Conservation (phyloP, 2,113 vertebrate species). For the Pelmatolapia mariae region DNA sequence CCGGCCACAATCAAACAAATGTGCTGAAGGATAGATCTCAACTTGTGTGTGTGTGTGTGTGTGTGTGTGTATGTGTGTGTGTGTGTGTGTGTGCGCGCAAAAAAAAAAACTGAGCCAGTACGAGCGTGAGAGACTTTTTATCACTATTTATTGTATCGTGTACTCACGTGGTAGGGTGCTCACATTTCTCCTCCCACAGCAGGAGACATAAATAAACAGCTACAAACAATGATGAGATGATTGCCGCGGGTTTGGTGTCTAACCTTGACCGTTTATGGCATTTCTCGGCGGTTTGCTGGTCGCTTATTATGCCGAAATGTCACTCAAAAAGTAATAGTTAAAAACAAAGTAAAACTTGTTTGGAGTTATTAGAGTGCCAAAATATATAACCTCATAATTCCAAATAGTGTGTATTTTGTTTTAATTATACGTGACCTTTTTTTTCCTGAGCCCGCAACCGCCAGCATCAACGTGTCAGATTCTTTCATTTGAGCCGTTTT, state of each 20-base stretch:
- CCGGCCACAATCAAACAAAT: conserved; percentile 61
- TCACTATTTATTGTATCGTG: conserved; percentile 42
- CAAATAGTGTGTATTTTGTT: background rate
- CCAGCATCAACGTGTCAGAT: background rate
- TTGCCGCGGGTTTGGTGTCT: background rate
- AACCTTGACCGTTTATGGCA: conserved; percentile 43
- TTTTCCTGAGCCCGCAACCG: background rate
- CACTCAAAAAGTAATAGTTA: background rate
- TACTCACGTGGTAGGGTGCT: conserved; percentile 29
- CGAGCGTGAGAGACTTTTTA: conserved; percentile 12
- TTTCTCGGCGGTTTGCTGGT: background rate
- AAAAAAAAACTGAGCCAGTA: background rate
- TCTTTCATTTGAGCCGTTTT: background rate
- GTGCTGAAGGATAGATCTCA: conserved; percentile 62
- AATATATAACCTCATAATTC: background rate
- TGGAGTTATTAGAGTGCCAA: background rate
- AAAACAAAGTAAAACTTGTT: background rate
- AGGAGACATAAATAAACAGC: conserved; percentile 52
- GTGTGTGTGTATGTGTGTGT: background rate
- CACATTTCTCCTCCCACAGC: conserved; percentile 43
- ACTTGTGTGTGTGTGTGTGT: background rate
- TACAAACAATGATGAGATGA: conserved; percentile 42
- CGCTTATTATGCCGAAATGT: background rate
- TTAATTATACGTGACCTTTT: background rate
- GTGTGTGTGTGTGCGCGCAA: background rate